Evolutionary conservation across 53 echinoderm and acorn worm species (phyloP).

Genomic region (Holothuria scabra): DNA sequence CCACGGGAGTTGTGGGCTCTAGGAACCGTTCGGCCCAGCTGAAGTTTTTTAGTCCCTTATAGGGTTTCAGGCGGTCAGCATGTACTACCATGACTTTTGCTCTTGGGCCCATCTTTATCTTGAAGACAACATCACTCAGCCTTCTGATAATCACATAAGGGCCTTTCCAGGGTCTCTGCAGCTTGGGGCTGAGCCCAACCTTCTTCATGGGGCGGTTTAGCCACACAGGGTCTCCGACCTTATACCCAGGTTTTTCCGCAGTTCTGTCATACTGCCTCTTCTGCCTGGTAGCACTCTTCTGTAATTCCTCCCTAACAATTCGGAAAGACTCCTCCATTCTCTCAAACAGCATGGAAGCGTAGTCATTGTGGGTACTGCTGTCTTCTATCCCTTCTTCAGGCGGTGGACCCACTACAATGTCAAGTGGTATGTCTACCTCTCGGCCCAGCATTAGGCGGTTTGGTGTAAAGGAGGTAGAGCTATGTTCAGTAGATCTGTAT

Average conservation of each 20-base stretch:
- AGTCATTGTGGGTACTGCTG: neutral
- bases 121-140: conserved; percentile 45
- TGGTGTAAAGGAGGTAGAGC: conserved; percentile 68
- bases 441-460: conserved; percentile 68
- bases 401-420: conserved; percentile 20
- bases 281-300: conserved; percentile 46
- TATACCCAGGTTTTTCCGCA: neutral
- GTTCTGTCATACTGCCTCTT: conserved; percentile 64
- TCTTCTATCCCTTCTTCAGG: neutral
- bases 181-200: conserved; percentile 38
- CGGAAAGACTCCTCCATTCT: conserved; percentile 33
- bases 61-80: too few relatives aligned
- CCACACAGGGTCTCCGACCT: conserved; percentile 55
- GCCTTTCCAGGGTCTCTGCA: conserved; percentile 30
- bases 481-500: conserved; percentile 62
- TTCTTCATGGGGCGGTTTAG: conserved; percentile 47
- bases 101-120: too few relatives aligned
- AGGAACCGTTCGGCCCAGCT: too few relatives aligned
- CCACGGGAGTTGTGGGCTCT: too few relatives aligned
- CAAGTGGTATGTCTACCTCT: conserved; percentile 57
- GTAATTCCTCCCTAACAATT: conserved; percentile 6
- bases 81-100: too few relatives aligned
- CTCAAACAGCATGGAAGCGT: conserved; percentile 32
- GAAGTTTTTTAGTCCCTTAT: too few relatives aligned
- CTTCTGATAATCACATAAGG: conserved; percentile 3